phyloP scores from a whole-genome alignment of 2,113 vertebrate species.

The Struthio camelus region DNA sequence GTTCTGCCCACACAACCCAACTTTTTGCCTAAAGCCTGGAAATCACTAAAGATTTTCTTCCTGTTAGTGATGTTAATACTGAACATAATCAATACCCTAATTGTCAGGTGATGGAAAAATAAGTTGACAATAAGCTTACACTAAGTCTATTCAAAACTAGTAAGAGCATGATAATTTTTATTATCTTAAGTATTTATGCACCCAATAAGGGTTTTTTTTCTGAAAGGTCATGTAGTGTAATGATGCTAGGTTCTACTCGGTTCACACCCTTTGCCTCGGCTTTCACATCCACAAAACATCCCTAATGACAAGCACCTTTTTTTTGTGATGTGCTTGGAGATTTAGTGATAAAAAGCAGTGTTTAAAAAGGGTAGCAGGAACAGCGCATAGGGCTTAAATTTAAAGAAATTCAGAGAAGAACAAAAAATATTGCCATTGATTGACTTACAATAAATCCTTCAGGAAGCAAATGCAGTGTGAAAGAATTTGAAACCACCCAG shows the following conservation, averaged over 20 bases:
- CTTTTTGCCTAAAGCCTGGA: neutral
- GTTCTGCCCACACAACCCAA: neutral
- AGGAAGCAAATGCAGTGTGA: neutral
- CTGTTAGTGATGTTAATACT: constrained; percentile 18
- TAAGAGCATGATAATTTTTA: neutral
- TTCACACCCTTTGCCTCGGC: neutral
- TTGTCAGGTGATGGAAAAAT: neutral
- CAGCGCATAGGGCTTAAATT: neutral
- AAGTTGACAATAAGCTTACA: neutral
- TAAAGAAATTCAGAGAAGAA: neutral
- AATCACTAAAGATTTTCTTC: constrained; percentile 38
- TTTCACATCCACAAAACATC: neutral
- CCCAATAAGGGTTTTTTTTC: neutral
- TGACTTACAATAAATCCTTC: neutral
- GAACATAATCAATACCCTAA: constrained; percentile 31
- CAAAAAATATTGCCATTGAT: neutral
- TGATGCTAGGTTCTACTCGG: neutral
- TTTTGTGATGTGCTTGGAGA: neutral
- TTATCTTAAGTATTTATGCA: neutral
- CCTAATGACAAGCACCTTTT: neutral
- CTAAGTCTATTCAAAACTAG: neutral
- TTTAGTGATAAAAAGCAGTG: neutral
- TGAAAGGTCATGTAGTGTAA: neutral
- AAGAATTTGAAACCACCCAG: neutral
- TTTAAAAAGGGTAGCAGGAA: neutral